phyloP scores from a whole-genome alignment of 2,888 invertebrate genomes.

The Tinea trinotella region DNA sequence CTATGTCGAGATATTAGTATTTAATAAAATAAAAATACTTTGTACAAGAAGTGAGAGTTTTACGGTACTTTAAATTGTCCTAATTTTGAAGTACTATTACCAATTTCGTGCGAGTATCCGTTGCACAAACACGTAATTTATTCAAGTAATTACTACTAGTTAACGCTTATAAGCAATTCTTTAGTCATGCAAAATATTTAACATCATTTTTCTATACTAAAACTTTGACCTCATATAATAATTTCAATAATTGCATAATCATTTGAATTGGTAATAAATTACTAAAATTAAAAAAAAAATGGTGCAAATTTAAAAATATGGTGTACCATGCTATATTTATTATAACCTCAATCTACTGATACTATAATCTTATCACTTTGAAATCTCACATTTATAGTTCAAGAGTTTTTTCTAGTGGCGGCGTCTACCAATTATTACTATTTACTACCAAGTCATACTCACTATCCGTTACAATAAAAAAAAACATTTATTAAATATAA shows the following conservation, averaged over 20 bases:
- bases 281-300: too few relatives aligned
- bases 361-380: neutral
- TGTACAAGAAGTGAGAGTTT: neutral
- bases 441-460: too few relatives aligned
- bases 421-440: too few relatives aligned
- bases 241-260: neutral
- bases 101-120: slow-evolving; percentile 3
- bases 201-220: neutral
- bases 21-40: neutral
- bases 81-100: neutral
- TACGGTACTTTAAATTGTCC: slow-evolving; percentile 4
- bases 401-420: too few relatives aligned
- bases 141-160: slow-evolving; percentile 7
- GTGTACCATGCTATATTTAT: neutral
- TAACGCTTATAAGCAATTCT: slow-evolving; percentile 2
- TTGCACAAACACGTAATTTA: slow-evolving; percentile 7
- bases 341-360: slow-evolving; percentile 9
- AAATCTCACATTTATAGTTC: neutral
- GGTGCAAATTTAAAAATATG: too few relatives aligned
- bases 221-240: neutral
- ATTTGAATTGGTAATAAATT: too few relatives aligned
- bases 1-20: neutral
- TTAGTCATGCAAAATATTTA: slow-evolving; percentile 1
- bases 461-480: too few relatives aligned
- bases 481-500: too few relatives aligned